Evolutionary conservation across 1,140 invertebrate species (phyloP).

Genomic region (Heliconius hewitsoni): DNA sequence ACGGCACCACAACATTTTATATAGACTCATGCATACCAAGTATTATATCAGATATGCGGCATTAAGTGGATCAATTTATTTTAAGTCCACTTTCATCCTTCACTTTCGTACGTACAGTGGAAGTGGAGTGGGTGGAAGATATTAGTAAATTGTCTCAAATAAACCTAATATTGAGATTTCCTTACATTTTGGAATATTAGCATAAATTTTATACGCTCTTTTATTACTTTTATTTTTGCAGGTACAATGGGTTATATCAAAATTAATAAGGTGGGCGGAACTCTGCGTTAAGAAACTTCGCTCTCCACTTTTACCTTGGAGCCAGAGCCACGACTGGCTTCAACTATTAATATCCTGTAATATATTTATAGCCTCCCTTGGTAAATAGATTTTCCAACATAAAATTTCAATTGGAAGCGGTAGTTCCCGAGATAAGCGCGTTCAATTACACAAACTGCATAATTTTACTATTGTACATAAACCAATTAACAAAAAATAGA

Average conservation of each 20-base stretch:
- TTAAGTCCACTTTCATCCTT: slow-evolving; percentile 13
- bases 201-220: background rate
- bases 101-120: background rate
- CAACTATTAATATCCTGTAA: too few relatives aligned
- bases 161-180: background rate
- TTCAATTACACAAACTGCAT: background rate
- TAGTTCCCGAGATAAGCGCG: too few relatives aligned
- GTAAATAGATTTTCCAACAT: too few relatives aligned
- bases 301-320: too few relatives aligned
- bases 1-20: background rate
- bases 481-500: slow-evolving; percentile 6
- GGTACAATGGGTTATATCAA: too few relatives aligned
- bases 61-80: slow-evolving; percentile 10
- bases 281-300: too few relatives aligned
- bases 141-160: background rate
- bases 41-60: background rate
- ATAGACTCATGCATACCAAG: background rate
- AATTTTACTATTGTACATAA: background rate
- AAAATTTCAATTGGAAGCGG: too few relatives aligned
- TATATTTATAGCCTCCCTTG: too few relatives aligned
- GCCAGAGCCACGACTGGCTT: too few relatives aligned
- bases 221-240: too few relatives aligned
- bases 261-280: too few relatives aligned
- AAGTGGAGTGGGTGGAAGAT: background rate
- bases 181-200: background rate